Evolutionary conservation across 2,797 vertebrate species (phyloP), one percentile per base, ranked within the genome.

Genomic region (Sciurus carolinensis): DNA sequence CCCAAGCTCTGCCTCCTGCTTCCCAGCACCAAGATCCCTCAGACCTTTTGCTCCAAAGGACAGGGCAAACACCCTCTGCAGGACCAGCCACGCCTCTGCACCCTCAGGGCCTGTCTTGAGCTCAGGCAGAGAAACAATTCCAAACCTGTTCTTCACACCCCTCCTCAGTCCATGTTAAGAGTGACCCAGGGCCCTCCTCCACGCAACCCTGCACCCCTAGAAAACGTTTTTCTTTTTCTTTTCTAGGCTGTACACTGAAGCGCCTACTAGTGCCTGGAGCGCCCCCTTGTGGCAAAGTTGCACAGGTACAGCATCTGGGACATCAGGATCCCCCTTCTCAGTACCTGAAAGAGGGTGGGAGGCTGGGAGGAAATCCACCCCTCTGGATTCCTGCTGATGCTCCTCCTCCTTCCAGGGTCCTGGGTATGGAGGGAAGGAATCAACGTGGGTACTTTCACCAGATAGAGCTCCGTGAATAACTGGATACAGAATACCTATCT

Each of bases 281-380:
- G 24, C 96, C 96, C 94, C 87, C 96, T 92, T 22, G 97, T 96
- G 97, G 91, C 88, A 4, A 76, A 80, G 33, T 13, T 5, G 0
- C 4, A 0, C 22, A 42, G 44, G 44, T 18, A n/a, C 57, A 22
- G 82, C 9, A 0, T 87, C 71, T 14, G 73, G 30, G 66, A 50
- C 64, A 8, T 24, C 52, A 52, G 26, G 66, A 47, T 26, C 14
- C 54, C 57, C 52, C 30, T 42, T 24, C 22, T 33, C 5, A 33
- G 47, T 0, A 2, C 26, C 81, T 59, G 36, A 82, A 52, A 28
- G 42, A 5, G 7, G 8, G 3, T 0, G 36, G 59, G n/a, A 80
- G 22, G 33, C 22, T 14, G 26, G 26, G 30, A 5, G 33, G 0
- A 7, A 50, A 7, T 10, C 24, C 33, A 10, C 1, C 26, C 3